Conservation (phyloP, 2,113 vertebrate species). For the Chrysemys picta region DNA sequence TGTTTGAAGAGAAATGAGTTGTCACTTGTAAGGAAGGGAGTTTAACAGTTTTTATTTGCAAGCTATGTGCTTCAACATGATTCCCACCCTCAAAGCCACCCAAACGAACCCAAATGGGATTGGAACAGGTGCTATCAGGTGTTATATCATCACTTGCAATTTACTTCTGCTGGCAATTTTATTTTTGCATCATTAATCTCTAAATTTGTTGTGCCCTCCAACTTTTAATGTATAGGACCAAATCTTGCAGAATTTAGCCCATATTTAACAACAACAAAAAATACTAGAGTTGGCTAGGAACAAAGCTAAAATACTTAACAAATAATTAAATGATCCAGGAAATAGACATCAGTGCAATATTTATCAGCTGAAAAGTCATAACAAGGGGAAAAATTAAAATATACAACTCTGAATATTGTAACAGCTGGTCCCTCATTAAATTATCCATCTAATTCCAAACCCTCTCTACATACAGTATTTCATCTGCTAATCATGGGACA, state of each 20-base stretch:
- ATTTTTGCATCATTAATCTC: not conserved
- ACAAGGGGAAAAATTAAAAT: slow-evolving; percentile 5
- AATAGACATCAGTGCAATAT: slow-evolving; percentile 13
- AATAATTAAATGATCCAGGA: slow-evolving; percentile 9
- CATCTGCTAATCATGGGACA: slow-evolving; percentile 43
- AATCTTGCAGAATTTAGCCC: not conserved
- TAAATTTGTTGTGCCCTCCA: not conserved
- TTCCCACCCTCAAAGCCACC: not conserved
- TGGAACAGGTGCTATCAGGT: not conserved
- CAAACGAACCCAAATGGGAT: not conserved
- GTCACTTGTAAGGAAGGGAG: not conserved
- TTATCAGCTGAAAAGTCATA: slow-evolving; percentile 15
- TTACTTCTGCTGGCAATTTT: not conserved
- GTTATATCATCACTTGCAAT: not conserved
- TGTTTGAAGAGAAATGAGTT: slow-evolving; percentile 9
- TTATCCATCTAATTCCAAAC: slow-evolving; percentile 22
- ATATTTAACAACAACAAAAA: not conserved
- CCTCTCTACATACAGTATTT: slow-evolving; percentile 22
- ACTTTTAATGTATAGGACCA: not conserved
- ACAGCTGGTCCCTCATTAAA: slow-evolving; percentile 34
- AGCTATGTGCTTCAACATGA: not conserved
- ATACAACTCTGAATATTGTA: slow-evolving; percentile 11
- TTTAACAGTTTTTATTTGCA: not conserved
- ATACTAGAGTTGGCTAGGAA: slow-evolving; percentile 27
- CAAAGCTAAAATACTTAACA: not conserved